Base-by-base conservation (phyloP, 2,888 invertebrate species). In the Crocallis elinguaria region DNA sequence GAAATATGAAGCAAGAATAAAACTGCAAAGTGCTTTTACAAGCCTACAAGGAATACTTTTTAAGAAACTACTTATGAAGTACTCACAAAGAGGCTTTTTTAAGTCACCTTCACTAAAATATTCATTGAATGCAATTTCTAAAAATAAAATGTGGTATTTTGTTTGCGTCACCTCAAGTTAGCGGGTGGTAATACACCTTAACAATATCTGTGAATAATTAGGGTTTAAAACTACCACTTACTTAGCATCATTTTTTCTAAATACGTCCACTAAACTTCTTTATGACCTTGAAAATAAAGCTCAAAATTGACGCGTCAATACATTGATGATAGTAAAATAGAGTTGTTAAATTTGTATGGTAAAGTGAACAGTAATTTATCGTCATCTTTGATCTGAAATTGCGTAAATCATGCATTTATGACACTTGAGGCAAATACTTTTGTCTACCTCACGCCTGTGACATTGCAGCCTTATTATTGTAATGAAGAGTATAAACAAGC, bases 341-440 rank as follows among this genome's bases (percentile, higher is more conserved):
- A 57, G 8, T 39, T 76, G 66, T 79, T 67, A 53, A 65, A 71
- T 72, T 74, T 76, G 73, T 75, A 76, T 75, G 81, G 82, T 82
- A 72, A 79, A 83, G 79, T 82, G 83, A 83, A 84, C 82, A 77
- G 81, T 86, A 87, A 89, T 89, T 89, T 89, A 89, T 90, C 77
- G 82, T 80, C 81, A 81, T 82, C 85, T 86, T 86, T 84, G 81
- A 81, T 77, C 82, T 79, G 81, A 84, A 84, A 86, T 88, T 84
- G 87, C 84, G 87, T 91, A 91, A 90, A 91, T 91, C 91, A 91
- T 86, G 75, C 75, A 86, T 91, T 91, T 91, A 91, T 90, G 91
- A 90, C 91, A 87, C 77, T 69, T 71, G 71, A 49, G 76, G 80
- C 75, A 75, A 74, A 69, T 67, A 66, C 74, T 78, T 82, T 87